These are phyloP conservation scores for Marisa cornuarietis DNA, from an alignment of 1,140 invertebrate genomes.

Conservation along the genomic window DNA sequence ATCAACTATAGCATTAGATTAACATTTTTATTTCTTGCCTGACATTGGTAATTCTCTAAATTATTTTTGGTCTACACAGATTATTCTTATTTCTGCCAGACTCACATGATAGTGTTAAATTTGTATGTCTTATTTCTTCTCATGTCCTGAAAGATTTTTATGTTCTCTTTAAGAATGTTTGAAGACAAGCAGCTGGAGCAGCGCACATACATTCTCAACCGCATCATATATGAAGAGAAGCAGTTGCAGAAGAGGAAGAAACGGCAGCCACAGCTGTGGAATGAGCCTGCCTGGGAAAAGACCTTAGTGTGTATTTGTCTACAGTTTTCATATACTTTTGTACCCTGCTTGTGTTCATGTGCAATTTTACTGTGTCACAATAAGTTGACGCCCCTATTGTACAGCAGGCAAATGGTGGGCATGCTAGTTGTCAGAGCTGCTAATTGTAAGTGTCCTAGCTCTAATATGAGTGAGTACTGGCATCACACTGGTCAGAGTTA, in stretches of 20 bases:
- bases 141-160: background rate
- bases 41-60: background rate
- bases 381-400: no score
- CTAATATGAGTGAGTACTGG: no score
- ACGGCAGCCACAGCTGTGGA: conserved; percentile 56
- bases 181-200: conserved; percentile 50
- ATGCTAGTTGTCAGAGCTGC: no score
- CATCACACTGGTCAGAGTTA: no score
- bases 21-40: background rate
- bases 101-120: no score
- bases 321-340: background rate
- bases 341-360: no score
- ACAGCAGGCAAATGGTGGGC: no score
- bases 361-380: no score
- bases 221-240: conserved; percentile 61
- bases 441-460: no score
- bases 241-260: conserved; percentile 57
- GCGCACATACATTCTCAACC: conserved; percentile 55
- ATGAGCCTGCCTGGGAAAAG: conserved; percentile 51
- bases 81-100: background rate
- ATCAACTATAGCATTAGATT: no score
- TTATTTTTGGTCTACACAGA: background rate
- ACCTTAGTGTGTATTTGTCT: conserved; percentile 38
- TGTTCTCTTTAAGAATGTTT: conserved; percentile 47
- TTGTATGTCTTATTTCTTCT: conserved; percentile 12